Base-by-base conservation (phyloP, 2,888 invertebrate species). In the Tanytarsus gracilentus region DNA sequence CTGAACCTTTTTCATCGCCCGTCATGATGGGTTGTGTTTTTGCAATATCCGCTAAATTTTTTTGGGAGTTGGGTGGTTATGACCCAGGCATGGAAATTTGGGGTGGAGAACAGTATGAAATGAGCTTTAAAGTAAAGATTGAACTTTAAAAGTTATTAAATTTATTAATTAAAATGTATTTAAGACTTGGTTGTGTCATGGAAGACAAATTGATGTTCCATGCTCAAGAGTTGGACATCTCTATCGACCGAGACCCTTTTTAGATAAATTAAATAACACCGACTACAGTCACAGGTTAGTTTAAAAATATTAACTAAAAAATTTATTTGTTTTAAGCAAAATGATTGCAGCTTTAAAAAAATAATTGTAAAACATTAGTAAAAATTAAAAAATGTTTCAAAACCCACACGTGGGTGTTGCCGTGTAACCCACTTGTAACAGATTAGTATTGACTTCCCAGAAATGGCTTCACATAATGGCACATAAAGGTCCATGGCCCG, bases 21-120 rank as follows among this genome's bases (percentile, higher is more conserved):
- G 85, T 98, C 1, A 97, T 97, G 97, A 96, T 96, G 63, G 97
- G 97, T 11, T 97, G 97, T 0, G 73, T 97, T 64, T 97, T 97
- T 77, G 96, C 97, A 11, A 97, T 98, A 61, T 85, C 86, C 62
- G 76, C 85, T 0, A 81, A 84, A 64, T 98, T 90, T 77, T 98
- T 98, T 75, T 96, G 95, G 95, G 91, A 95, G 72, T 74, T 97
- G 39, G 97, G 94, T 2, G 97, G 96, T 0, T 94, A 94, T 68
- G 94, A 94, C 69, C 85, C 86, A 61, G 91, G 91, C 0, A 75
- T 94, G 1, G 92, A 95, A 68, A 96, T 97, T 65, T 97, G 85
- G 85, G 85, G 85, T 26, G 85, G 96, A 0, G 97, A 97, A 71
- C 97, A 97, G 71, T 97, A 95, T 68, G 97, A 97, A 69, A 97